Percentiles rank a stretch among this genome's conserved stretches.
phyloP scores from a whole-genome alignment of 1,140 invertebrate species.

The Leguminivora glycinivorella region DNA sequence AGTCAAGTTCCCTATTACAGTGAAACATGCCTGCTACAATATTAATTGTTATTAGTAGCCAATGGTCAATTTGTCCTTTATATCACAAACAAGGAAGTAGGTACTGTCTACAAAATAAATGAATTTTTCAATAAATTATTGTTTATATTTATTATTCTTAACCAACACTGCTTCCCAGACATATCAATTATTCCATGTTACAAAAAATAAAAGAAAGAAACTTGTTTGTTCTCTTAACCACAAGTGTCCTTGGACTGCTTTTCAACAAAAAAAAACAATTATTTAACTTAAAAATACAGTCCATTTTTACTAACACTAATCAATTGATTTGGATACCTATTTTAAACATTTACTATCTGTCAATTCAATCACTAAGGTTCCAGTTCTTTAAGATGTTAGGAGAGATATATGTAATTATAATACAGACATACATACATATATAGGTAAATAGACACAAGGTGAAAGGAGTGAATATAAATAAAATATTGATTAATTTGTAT shows the following conservation, averaged over 20 bases:
- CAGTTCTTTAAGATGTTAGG: not conserved
- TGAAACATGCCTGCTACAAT: too few species aligned
- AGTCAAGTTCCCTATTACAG: too few species aligned
- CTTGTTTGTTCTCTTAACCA: not conserved
- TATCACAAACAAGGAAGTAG: not conserved
- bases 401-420: constrained; percentile 8
- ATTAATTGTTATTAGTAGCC: too few species aligned
- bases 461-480: constrained; percentile 47
- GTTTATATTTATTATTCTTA: constrained; percentile 9
- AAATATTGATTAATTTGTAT: constrained; percentile 74
- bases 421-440: constrained; percentile 16
- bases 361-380: not conserved
- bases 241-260: not conserved
- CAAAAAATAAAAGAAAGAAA: not conserved
- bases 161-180: not conserved
- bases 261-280: not conserved
- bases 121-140: constrained; percentile 2
- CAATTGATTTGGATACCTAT: not conserved
- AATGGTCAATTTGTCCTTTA: not conserved
- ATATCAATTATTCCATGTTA: constrained; percentile 1
- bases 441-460: not conserved
- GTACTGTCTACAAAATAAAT: constrained; percentile 12
- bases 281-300: not conserved
- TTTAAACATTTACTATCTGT: constrained; percentile 7
- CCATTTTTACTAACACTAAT: not conserved